A percentile compares a stretch with the other conserved stretches of the same genome.
Evolutionary conservation across 1,140 invertebrate genomes (phyloP).

Genomic region (Polypedilum pembai): DNA sequence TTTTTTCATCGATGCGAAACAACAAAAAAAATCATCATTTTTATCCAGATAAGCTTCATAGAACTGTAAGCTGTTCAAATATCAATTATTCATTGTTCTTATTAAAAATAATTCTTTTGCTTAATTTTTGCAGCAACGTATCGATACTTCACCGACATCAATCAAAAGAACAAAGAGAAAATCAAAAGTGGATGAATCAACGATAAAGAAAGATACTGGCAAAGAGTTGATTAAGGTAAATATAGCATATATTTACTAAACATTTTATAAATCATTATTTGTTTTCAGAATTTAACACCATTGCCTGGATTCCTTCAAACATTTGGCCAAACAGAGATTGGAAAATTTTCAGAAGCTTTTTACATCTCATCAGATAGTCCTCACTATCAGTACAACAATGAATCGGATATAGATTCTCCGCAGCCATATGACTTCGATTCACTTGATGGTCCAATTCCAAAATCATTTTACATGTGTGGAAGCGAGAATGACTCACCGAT

Average conservation of each 20-base stretch:
- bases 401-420: background rate
- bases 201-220: background rate
- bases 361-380: conserved; percentile 29
- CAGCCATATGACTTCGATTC: background rate
- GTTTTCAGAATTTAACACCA: conserved; percentile 43
- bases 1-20: background rate
- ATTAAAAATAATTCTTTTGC: background rate
- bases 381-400: background rate
- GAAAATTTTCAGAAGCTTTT: conserved; percentile 56
- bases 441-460: conserved; percentile 6
- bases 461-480: background rate
- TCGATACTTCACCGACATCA: background rate
- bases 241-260: background rate
- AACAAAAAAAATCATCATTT: background rate
- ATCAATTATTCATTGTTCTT: background rate
- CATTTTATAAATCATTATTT: background rate
- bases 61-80: background rate
- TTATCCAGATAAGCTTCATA: background rate
- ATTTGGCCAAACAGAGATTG: conserved; percentile 69
- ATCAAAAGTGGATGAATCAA: background rate
- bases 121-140: background rate
- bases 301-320: conserved; percentile 68
- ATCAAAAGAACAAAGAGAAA: conserved; percentile 9
- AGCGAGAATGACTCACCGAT: conserved; percentile 2
- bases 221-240: conserved; percentile 9